These are phyloP conservation scores for Phoxinus phoxinus DNA, from an alignment of 2,113 vertebrate species.

Conservation along the genomic window DNA sequence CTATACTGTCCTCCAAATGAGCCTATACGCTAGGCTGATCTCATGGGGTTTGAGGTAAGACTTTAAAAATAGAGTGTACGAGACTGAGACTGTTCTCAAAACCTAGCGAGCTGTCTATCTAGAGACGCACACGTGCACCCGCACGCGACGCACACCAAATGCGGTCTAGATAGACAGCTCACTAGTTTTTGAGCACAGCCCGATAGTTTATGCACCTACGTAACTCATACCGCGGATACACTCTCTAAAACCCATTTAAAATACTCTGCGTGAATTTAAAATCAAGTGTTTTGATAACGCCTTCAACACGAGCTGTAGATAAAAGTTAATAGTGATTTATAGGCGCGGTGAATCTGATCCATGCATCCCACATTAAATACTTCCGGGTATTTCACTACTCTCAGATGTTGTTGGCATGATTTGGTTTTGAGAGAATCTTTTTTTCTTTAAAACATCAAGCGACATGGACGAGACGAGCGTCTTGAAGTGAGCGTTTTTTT, in stretches of 20 bases:
- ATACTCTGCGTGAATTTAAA: background rate
- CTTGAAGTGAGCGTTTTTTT: background rate
- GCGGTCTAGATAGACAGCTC: background rate
- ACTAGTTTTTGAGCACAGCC: background rate
- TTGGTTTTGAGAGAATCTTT: background rate
- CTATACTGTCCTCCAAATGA: background rate
- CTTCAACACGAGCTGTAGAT: background rate
- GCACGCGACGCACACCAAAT: background rate
- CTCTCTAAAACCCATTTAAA: background rate
- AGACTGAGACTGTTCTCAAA: background rate
- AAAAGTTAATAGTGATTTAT: background rate
- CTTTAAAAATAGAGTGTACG: constrained; percentile 40
- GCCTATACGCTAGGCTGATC: background rate
- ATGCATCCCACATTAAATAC: constrained; percentile 18
- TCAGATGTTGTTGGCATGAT: background rate
- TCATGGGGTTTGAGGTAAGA: constrained; percentile 24
- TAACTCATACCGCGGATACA: background rate
- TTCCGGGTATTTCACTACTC: constrained; percentile 40
- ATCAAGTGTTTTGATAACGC: background rate
- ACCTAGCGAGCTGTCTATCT: background rate
- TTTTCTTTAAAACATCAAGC: constrained; percentile 7
- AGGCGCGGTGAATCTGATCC: background rate
- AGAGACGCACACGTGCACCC: background rate
- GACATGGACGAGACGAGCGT: background rate
- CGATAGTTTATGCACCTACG: constrained; percentile 15